Evolutionary conservation across 1,140 invertebrate species (phyloP), one percentile per base, ranked within the genome.

Genomic region (Linepithema humile): DNA sequence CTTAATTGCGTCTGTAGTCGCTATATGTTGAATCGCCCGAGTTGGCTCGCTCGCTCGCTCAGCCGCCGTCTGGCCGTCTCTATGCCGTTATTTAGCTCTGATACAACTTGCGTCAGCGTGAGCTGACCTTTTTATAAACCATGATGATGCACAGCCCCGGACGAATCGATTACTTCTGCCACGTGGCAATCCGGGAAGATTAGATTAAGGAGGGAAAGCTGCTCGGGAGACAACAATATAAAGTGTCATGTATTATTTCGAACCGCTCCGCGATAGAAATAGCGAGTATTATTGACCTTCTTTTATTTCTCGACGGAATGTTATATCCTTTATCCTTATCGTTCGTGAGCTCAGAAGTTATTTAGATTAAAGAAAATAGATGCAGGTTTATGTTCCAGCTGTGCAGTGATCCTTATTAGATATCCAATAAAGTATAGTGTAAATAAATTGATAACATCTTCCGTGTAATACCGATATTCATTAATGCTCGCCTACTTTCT

Each of bases 81-180:
- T 80, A 80, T 69, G 26, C 35, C 23, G 64, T 57, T 80, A 80
- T 57, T 80, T 70, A 69, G 9, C 12, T 80, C 64, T 35, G 50
- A 70, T 80, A 43, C 26, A 17, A 5, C 35, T 69, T 80, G 20
- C 64, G 48, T 80, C 75, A 70, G 48, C 73, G n/a, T n/a, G 15
- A 26, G 59, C 48, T 80, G 64, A 70, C 48, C 48, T 80, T 80
- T 70, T 70, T 70, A 70, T 70, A 32, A 80, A 80, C 12, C 48
- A 53, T 65, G 59, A 80, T 70, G 65, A 57, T 80, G 75, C 62
- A 75, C 29, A 6, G 38, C 4, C 17, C 40, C 35, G 75, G n/a
- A 55, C 64, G 26, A 80, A 80, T 80, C 26, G 48, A 57, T 80
- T 69, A 69, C 23, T 45, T 55, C 12, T 40, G 43, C 17, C 20